Evolutionary conservation across 53 echinoderm and acorn worm species (phyloP).

Genomic region (Arbacia lixula): DNA sequence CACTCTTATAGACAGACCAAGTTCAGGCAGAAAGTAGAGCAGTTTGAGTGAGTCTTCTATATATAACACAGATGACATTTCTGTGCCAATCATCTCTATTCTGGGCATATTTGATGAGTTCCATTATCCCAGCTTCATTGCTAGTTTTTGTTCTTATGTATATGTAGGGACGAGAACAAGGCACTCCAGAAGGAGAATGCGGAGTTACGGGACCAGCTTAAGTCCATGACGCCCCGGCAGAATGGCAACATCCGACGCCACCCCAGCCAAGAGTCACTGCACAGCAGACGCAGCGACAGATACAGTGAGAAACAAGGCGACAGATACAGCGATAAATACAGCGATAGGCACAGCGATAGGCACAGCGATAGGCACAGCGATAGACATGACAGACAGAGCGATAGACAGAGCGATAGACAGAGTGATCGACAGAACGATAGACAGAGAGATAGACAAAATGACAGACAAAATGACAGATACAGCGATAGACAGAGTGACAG

Average conservation of each 20-base stretch:
- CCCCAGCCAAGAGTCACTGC: constrained; percentile 79
- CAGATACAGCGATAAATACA: constrained; percentile 44
- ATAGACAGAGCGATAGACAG: constrained; percentile 20
- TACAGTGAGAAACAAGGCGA: constrained; percentile 21
- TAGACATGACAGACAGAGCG: constrained; percentile 30
- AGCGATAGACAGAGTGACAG: constrained; percentile 49
- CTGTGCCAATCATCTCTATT: no score
- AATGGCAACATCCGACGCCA: constrained; percentile 68
- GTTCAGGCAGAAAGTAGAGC: constrained; percentile 89
- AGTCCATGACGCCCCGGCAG: constrained; percentile 60
- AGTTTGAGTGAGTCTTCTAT: constrained; percentile 96
- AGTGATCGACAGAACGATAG: constrained; percentile 14
- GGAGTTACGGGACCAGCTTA: constrained; percentile 50
- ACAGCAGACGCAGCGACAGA: constrained; percentile 53
- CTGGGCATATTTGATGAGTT: no score
- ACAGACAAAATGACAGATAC: constrained; percentile 35
- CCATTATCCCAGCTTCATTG: no score
- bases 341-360: constrained; percentile 2
- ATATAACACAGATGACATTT: no score
- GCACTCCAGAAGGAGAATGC: constrained; percentile 62
- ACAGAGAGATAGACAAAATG: constrained; percentile 25
- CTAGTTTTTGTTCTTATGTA: no score
- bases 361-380: neutral
- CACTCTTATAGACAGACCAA: no score
- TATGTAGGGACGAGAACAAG: constrained; percentile 68